phyloP scores from a whole-genome alignment of 2,797 vertebrate species.

The Periparus ater region DNA sequence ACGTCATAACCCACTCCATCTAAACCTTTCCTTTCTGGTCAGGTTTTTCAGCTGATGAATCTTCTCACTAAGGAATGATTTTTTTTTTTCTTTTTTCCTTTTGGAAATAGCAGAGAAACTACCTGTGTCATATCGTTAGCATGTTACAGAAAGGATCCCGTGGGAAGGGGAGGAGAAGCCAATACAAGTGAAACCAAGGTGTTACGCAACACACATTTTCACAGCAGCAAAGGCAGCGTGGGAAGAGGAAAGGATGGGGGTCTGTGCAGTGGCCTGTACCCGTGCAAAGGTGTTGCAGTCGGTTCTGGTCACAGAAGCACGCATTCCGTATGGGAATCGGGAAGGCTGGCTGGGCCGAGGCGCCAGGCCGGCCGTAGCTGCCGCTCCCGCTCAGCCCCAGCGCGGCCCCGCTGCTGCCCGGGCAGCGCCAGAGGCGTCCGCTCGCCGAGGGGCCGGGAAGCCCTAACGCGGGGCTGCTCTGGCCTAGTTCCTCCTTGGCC shows the following conservation, averaged over 20 bases:
- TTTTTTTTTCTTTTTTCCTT: background rate
- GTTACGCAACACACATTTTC: accelerated
- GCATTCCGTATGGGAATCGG: accelerated
- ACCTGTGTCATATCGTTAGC: background rate
- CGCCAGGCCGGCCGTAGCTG: background rate
- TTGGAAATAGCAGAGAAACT: background rate
- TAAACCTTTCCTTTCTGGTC: background rate
- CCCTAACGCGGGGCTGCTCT: background rate
- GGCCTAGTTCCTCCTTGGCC: background rate
- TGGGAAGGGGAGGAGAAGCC: background rate
- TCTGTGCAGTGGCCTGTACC: background rate
- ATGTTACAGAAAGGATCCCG: background rate
- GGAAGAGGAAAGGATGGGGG: background rate
- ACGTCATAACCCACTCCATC: background rate
- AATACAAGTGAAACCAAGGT: background rate
- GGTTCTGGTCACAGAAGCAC: accelerated
- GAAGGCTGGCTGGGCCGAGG: background rate
- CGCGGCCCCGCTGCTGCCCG: background rate
- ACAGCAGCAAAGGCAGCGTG: background rate
- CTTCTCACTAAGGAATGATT: background rate
- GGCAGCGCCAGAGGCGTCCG: background rate
- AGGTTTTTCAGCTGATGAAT: background rate
- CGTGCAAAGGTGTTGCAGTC: accelerated
- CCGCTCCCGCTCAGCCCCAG: background rate
- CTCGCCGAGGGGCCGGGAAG: too few species aligned